A percentile compares a stretch with the other conserved stretches of the same genome.
Conservation (phyloP, 1,140 invertebrate genomes). For the Bombus haemorrhoidalis region DNA sequence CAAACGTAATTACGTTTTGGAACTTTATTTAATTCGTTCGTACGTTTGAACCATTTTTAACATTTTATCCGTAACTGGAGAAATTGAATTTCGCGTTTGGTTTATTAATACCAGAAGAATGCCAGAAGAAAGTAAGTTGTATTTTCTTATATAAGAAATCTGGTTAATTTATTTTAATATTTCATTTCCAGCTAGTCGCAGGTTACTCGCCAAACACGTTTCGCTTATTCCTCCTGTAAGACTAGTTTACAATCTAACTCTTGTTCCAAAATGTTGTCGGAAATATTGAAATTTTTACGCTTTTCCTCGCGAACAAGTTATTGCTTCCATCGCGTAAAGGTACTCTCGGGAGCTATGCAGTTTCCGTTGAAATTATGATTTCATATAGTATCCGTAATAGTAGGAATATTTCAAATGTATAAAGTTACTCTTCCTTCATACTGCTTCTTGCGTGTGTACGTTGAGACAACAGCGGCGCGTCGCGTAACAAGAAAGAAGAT, state of each 20-base stretch:
- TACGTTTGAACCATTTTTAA: not conserved
- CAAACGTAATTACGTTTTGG: not conserved
- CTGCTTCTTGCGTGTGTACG: not conserved
- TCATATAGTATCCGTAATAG: slow-evolving; percentile 15
- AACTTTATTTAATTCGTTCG: not conserved
- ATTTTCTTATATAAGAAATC: not conserved
- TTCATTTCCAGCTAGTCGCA: not conserved
- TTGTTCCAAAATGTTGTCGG: not conserved
- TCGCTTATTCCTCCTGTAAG: not conserved
- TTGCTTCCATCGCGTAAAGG: not conserved
- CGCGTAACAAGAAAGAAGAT: not conserved
- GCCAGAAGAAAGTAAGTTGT: too few species aligned
- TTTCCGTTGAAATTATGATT: slow-evolving; percentile 13
- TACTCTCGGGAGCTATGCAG: not conserved
- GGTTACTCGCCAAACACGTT: not conserved
- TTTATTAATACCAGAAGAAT: not conserved
- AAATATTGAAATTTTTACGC: not conserved
- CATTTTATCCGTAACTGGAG: not conserved
- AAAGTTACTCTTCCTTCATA: not conserved
- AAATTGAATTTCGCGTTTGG: not conserved
- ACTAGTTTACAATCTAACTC: not conserved
- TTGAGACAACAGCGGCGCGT: not conserved
- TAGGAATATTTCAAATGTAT: slow-evolving; percentile 13
- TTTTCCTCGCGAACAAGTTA: not conserved
- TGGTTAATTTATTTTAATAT: not conserved